Conservation (phyloP, 2,113 vertebrate genomes). For the Xiphorhynchus elegans region DNA sequence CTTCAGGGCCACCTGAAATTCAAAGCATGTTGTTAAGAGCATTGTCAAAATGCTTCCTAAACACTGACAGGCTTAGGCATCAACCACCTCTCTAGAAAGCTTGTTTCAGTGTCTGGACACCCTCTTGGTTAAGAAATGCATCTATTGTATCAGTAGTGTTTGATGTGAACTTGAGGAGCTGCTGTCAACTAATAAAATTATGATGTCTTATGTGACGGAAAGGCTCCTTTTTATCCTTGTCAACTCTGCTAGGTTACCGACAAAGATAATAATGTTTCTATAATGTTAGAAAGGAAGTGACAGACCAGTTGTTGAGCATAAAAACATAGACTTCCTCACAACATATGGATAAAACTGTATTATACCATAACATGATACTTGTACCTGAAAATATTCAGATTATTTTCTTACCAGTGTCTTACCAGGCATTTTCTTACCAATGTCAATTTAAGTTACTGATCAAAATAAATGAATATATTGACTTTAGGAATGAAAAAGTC, state of each 20-base stretch:
- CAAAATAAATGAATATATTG: not conserved
- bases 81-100: fast-evolving
- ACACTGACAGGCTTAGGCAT: fast-evolving
- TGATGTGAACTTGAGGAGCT: not conserved
- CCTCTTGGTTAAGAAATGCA: fast-evolving
- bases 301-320: not conserved
- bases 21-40: not conserved
- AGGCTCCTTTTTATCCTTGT: constrained; percentile 6
- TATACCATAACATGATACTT: not conserved
- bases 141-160: not conserved
- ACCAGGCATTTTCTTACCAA: not conserved
- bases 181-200: constrained; percentile 16
- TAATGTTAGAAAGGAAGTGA: not conserved
- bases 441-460: not conserved
- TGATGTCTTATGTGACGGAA: not conserved
- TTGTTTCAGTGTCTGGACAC: not conserved
- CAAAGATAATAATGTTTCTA: not conserved
- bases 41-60: not conserved
- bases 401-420: not conserved
- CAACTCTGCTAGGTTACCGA: not conserved
- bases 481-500: not conserved
- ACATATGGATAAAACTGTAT: not conserved
- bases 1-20: not conserved
- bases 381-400: not conserved
- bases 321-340: not conserved